These are phyloP conservation scores for Cheilosia vulpina DNA, from an alignment of 2,888 invertebrate species.

Conservation along the genomic window DNA sequence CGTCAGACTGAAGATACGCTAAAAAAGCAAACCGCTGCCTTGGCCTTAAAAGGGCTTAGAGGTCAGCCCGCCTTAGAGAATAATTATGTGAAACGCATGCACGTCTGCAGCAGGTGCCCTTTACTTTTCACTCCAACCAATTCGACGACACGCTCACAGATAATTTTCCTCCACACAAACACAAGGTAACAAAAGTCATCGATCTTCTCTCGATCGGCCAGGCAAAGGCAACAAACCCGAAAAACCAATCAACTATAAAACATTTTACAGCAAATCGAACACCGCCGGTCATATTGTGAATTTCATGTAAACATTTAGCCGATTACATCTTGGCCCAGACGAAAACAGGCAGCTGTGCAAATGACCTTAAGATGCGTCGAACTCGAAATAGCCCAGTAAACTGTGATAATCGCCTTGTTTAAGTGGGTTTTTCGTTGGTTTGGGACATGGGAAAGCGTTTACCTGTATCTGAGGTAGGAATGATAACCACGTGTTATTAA, in stretches of 20 bases:
- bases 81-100: not conserved
- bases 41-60: not conserved
- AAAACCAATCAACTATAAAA: not conserved
- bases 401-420: not conserved
- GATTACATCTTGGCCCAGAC: slow-evolving; percentile 1
- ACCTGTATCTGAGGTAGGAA: not conserved
- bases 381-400: not conserved
- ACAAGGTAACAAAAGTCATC: slow-evolving; percentile 2
- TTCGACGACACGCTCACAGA: not conserved
- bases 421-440: not conserved
- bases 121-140: not conserved
- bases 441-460: not conserved
- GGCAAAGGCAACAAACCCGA: not conserved
- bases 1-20: not conserved
- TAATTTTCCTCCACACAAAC: not conserved
- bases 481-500: not conserved
- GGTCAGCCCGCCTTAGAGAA: not conserved
- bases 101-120: not conserved
- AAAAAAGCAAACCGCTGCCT: not conserved
- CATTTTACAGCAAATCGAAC: not conserved
- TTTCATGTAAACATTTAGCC: not conserved
- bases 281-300: not conserved
- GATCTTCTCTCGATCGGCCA: not conserved
- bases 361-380: slow-evolving; percentile 1
- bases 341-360: not conserved